These are phyloP conservation scores for Pampus argenteus DNA, from an alignment of 2,797 vertebrate genomes.

Conservation along the genomic window DNA sequence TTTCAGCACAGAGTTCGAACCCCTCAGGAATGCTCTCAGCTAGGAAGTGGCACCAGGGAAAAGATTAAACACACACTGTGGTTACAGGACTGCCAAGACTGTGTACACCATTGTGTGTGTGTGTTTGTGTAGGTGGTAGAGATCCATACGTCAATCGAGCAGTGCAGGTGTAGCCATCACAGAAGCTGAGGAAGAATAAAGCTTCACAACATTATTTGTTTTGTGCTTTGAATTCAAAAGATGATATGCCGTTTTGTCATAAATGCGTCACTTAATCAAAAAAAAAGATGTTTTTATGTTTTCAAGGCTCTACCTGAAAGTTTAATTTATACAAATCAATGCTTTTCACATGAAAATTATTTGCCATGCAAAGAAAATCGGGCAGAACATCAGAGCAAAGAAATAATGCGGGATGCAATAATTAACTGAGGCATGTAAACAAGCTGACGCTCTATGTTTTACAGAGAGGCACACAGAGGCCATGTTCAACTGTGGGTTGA, in stretches of 20 bases:
- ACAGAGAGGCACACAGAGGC: constrained; percentile 18
- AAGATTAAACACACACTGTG: constrained; percentile 79
- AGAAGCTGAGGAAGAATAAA: constrained; percentile 17
- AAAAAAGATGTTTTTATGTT: background rate
- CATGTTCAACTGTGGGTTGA: constrained; percentile 13
- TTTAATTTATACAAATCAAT: background rate
- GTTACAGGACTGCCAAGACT: constrained; percentile 56
- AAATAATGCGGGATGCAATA: constrained; percentile 6
- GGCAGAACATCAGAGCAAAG: background rate
- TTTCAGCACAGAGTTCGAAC: constrained; percentile 68
- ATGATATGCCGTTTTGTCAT: background rate
- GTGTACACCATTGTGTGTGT: constrained; percentile 49
- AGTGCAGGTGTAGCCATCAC: constrained; percentile 20
- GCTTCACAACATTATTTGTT: background rate
- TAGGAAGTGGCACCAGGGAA: constrained; percentile 78
- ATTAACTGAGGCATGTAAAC: constrained; percentile 20
- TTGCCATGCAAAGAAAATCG: background rate
- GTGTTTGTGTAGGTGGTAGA: constrained; percentile 13
- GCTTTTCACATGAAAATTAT: background rate
- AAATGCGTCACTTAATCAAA: background rate
- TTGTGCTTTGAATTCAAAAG: background rate
- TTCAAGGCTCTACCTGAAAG: background rate
- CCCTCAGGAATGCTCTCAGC: constrained; percentile 79
- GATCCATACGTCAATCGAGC: constrained; percentile 47
- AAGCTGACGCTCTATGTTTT: constrained; percentile 37